Base-by-base conservation (phyloP, 2,113 vertebrate species). In the Tychaedon coryphoeus region DNA sequence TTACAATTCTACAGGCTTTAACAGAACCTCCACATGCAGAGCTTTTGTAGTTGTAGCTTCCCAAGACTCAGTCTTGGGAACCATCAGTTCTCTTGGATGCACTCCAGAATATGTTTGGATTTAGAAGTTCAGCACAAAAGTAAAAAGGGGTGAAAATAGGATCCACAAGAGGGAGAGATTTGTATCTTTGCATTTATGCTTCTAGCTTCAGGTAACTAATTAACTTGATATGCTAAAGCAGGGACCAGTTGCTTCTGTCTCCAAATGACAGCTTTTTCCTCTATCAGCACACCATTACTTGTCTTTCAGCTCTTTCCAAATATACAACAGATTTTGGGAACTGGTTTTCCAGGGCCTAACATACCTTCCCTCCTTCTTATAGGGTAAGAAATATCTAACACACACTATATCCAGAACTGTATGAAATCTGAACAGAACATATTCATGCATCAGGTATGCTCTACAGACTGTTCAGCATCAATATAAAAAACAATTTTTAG, bases 71-170 rank as follows among this genome's bases (percentile, higher is more conserved):
- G 18, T 14, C 62, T n/a, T n/a, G n/a, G n/a, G n/a, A n/a, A n/a
- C 40, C 10, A 38, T 36, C 45, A 53, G 9, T 19, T 25, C 24
- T 60, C 64, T 5, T 23, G 7, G 18, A 22, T 20, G 23, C 20
- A 57, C 33, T 80, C 42, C 47, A 80, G 56, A 86, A 57, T 5
- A 50, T 0, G 1, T 18, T 24, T 31, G 45, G 31, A 66, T 58
- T 66, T 66, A 58, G 38, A 65, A 58, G 26, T 23, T 77, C 51
- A 29, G n/a, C 24, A 45, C 10, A 34, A 57, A 64, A 47, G 9
- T 6, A 42, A 57, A 53, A 64, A 5, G 6, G 6, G 2, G 19
- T 4, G 4, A 0, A 31, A 78, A 70, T 0, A 34, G 23, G 15
- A 53, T 14, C 53, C 45, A 57, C 10, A 61, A 40, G 5, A 54